Base-by-base conservation (phyloP, 2,888 invertebrate species). In the Cryptocephalus primarius region DNA sequence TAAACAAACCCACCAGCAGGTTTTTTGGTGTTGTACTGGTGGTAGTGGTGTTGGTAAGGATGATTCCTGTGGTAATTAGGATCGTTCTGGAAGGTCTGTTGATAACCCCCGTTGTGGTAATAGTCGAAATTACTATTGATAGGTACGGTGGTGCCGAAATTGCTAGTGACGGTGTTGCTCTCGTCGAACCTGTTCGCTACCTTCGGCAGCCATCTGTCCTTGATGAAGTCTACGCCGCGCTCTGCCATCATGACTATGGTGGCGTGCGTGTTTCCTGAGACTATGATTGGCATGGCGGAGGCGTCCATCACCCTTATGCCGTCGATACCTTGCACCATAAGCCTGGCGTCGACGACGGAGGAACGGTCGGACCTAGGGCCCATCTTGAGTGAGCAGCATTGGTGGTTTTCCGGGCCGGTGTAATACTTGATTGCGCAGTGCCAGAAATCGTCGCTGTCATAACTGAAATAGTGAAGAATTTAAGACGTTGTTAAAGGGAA, bases 341-440 rank as follows among this genome's bases (percentile, higher is more conserved):
- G 70, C 63, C 79, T 76, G 48, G 80, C 75, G 64, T 87, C 81
- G 0, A 88, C 87, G 0, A 88, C 88, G 0, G 87, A 83, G 73
- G 80, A 73, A 0, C 78, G 79, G 65, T 88, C 88, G 0, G 70
- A 70, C 0, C 64, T 57, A 0, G 86, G 82, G 0, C 88, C 88
- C 86, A 89, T 88, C 74, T 86, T 88, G 63, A 85, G 85, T 0
- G 87, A 83, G 8, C 88, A 88, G 0, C 80, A 83, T 67, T 88
- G 88, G 65, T 88, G 88, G 65, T 88, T 88, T 68, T 88, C 88
- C 0, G 88, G 84, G 0, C 84, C 85, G 0, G 88, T 88, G 45
- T 82, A 75, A 47, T 79, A 76, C 48, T 73, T 73, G 0, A 85
- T 76, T 0, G 85, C 78, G 60, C 89, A 90, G 47, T 74, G 77